Base-by-base conservation (phyloP, 2,888 invertebrate genomes). In the Drosophila antonietae region DNA sequence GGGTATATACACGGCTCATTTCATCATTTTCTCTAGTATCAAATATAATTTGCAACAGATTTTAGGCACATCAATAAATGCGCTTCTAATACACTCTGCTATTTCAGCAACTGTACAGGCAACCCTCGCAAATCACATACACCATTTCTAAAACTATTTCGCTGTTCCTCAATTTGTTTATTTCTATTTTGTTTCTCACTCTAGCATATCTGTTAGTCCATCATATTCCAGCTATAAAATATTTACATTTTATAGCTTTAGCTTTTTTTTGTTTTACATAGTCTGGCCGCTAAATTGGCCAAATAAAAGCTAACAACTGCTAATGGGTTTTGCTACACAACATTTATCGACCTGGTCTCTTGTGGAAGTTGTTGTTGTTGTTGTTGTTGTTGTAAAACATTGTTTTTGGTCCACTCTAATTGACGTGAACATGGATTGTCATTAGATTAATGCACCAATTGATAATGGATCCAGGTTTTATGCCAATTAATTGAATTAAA, bases 401-500 rank as follows among this genome's bases (percentile, higher is more conserved):
- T 78, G 79, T 68, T 67, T 44, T 65, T 64, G 53, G 37, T 61
- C 76, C 46, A 59, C 74, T 66, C 81, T 80, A 80, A 80, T 80
- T 80, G 78, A 78, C 70, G 73, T 61, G 57, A 77, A 68, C 75
- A 78, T 65, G 81, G 68, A 77, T 61, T 74, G 59, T 46, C 65
- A 68, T 80, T 80, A 80, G 73, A 69, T 64, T 66, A 56, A 49
- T 70, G 67, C 64, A 68, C 71, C 77, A 80, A 80, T 80, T 80
- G 80, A 71, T 56, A 62, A 52, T 23, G 33, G 70, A 53, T 28
- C 56, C 51, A 28, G 64, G 59, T 57, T 75, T 55, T 62, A 53
- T 49, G 43, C 41, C 63, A 68, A 68, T 79, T 79, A 80, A 79
- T 78, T 81, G 81, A 81, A 81, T 80, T 72, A 80, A 81, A 77